Base-by-base conservation (phyloP, 2,113 vertebrate genomes). In the Phyllostomus hastatus region DNA sequence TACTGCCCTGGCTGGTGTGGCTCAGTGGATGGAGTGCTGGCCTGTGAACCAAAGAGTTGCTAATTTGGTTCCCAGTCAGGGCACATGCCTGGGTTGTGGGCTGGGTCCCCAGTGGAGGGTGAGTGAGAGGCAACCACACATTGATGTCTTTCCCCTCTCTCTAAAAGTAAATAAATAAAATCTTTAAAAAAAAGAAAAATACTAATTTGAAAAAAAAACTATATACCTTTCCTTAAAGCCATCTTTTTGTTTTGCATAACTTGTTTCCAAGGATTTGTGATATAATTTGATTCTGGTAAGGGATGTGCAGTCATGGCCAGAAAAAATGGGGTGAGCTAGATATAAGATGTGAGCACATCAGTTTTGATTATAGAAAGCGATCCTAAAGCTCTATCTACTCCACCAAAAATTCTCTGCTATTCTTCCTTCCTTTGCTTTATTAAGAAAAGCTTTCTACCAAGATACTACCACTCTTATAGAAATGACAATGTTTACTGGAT, bases 181-280 rank as follows among this genome's bases (percentile, higher is more conserved):
- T 57, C 54, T 57, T 57, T 84, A 46, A 41, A 7, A 9, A 54
- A 52, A 70, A 92, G 22, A 20, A 91, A 69, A 93, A 48, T 41
- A 79, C 14, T 88, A 33, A 95, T 54, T 88, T 87, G 54, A 87
- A 93, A 76, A 91, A 15, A 95, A 35, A 98, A 69, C 1, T 52
- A 28, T 80, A 33, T 66, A 48, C 38, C 69, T 46, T 88, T 43
- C 90, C 38, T 95, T 87, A 86, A 97, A 52, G 52, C 11, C 91
- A 76, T 93, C 50, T 97, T 35, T 79, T 94, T 92, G 91, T 91
- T 97, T 96, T 35, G 22, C 78, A 38, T 50, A 80, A 15, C 88
- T 66, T 91, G 88, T 61, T 52, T 78, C 54, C 82, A 96, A 41
- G 15, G 0, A 72, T 93, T 82, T 95, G 50, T 86, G 48, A 46